Evolutionary conservation across 2,113 vertebrate genomes (phyloP).

Genomic region (Coptodon rendalli): DNA sequence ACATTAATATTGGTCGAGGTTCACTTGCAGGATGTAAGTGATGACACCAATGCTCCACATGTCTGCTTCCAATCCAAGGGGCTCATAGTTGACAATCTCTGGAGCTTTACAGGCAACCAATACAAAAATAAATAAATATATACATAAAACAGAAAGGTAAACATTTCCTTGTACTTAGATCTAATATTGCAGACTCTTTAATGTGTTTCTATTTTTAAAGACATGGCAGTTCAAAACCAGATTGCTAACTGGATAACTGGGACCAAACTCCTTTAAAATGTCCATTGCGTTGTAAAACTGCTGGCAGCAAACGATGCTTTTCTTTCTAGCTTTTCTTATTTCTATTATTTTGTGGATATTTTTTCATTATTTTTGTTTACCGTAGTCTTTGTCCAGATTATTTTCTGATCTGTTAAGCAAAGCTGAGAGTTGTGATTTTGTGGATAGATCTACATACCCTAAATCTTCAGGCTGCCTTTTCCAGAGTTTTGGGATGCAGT

Average conservation of each 20-base stretch:
- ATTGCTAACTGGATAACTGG: not conserved
- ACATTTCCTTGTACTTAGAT: not conserved
- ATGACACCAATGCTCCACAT: constrained; percentile 99
- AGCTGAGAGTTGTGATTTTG: not conserved
- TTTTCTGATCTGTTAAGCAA: not conserved
- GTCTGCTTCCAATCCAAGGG: constrained; percentile 87
- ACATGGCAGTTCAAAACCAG: not conserved
- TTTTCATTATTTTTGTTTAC: not conserved
- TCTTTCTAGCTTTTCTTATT: not conserved
- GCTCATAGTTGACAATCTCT: constrained; percentile 97
- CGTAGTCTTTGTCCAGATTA: not conserved
- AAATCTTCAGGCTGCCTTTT: not conserved
- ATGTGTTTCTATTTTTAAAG: not conserved
- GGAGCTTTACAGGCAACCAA: constrained; percentile 76
- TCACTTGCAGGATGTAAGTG: constrained; percentile 95
- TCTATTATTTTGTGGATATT: not conserved
- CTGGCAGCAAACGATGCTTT: fast-evolving
- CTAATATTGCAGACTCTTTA: not conserved
- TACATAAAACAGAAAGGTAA: not conserved
- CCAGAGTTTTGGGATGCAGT: not conserved
- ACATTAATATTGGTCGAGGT: not conserved
- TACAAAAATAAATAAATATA: not conserved
- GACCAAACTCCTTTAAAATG: not conserved
- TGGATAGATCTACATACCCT: not conserved
- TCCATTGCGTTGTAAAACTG: fast-evolving